phyloP scores from a whole-genome alignment of 2,113 vertebrate genomes.

The Larimichthys polyactis region DNA sequence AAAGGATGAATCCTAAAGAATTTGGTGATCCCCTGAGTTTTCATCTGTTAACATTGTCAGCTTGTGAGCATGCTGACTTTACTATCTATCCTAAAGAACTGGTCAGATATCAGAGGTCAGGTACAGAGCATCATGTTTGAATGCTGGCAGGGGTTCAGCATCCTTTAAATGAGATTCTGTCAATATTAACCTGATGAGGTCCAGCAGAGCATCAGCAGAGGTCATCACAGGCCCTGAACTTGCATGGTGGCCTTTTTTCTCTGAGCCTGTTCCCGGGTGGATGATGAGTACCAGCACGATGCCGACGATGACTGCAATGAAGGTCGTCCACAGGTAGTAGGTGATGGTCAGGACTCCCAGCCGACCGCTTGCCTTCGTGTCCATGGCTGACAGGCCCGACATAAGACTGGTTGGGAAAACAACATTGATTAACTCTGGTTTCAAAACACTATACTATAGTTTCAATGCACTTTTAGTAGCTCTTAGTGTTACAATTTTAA shows the following conservation, averaged over 20 bases:
- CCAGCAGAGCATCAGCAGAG: conserved; percentile 89
- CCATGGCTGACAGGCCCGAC: conserved; percentile 92
- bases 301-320: conserved; percentile 89
- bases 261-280: conserved; percentile 87
- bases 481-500: neutral
- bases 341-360: conserved; percentile 91
- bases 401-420: conserved; percentile 84
- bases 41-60: neutral
- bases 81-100: neutral
- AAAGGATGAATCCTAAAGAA: neutral
- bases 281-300: conserved; percentile 89
- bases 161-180: neutral
- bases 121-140: neutral
- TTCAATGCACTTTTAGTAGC: neutral
- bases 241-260: conserved; percentile 83
- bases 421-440: too few species aligned
- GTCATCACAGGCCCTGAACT: conserved; percentile 87
- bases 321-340: conserved; percentile 94
- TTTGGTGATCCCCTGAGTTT: neutral
- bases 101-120: neutral
- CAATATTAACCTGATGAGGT: conserved; percentile 88
- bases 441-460: neutral
- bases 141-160: too few species aligned
- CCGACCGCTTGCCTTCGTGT: conserved; percentile 88
- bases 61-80: neutral